Evolutionary conservation across 2,797 vertebrate genomes (phyloP), one percentile per base, ranked within the genome.

Genomic region (Hafferia zeledoni): DNA sequence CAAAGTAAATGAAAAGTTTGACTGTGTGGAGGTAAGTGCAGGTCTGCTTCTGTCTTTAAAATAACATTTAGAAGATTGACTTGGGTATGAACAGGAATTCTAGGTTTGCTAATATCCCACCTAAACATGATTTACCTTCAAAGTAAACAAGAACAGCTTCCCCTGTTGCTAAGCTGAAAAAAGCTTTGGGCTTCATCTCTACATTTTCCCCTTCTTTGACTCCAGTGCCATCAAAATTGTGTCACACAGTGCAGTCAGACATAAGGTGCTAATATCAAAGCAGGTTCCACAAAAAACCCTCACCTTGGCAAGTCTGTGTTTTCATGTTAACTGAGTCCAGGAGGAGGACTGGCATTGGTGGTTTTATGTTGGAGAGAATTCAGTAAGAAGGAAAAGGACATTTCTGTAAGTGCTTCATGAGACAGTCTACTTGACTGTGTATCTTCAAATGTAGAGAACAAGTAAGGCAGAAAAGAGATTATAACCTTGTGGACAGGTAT

Each of bases 1-100:
- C 47, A 99, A 98, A 97, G 99, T 99, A 79, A 98, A 98, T 50
- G 99, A 99, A 44, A 98, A 97, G 59, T 99, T 99, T 97, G 99
- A 99, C 82, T 99, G 99, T 94, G 98, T 99, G 61, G 99, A 99
- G 99, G 88, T 90, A 17, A n/a, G 87, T 41, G 59, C 46, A 35
- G 52, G 6, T 46, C 23, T 84, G 52, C 46, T 47, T 65, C 30
- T 65, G 25, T 17, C 59, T 24, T 52, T 30, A 41, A 41, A 7
- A 2, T 17, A 14, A 41, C 15, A 4, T 31, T 30, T 52, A 70
- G 18, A 64, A 53, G 10, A 4, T 30, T 81, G 91, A n/a, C 17
- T 41, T 80, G 0, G 1, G 33, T 50, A 20, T 56, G 44, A 22
- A 56, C 19, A 37, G 75, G 14, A 46, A 53, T 75, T 85, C 13